Percentiles rank a stretch among this genome's conserved stretches.
These are phyloP conservation scores for Julus scandinavius DNA, from an alignment of 2,888 invertebrate genomes.

Conservation along the genomic window DNA sequence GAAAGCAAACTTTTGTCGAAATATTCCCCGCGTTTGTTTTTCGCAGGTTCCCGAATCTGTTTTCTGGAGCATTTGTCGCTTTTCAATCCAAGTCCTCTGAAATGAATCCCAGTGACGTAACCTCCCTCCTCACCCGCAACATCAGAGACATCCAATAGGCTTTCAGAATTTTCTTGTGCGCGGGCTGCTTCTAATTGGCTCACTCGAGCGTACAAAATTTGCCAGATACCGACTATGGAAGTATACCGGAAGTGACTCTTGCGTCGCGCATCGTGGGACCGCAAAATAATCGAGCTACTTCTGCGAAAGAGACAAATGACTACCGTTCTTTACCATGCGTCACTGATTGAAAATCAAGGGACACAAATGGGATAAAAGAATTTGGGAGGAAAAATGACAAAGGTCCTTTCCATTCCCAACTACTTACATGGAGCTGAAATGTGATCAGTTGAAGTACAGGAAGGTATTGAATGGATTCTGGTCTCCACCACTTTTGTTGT, in stretches of 20 bases:
- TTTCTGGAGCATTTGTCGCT: neutral
- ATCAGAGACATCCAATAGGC: neutral
- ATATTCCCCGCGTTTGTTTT: neutral
- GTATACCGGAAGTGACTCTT: neutral
- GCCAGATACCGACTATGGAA: neutral
- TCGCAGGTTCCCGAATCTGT: neutral
- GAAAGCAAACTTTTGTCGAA: neutral
- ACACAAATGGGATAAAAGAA: neutral
- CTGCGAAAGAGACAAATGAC: neutral
- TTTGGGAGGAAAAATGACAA: neutral
- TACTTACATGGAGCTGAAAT: neutral
- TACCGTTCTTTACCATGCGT: neutral
- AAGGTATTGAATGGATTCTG: neutral
- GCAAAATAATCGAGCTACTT: neutral
- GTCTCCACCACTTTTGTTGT: neutral
- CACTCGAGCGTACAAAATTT: neutral
- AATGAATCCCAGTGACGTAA: neutral
- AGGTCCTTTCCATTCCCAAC: neutral
- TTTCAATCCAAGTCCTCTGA: neutral
- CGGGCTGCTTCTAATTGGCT: slow-evolving; percentile 42
- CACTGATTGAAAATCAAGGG: neutral
- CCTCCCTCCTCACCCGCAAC: slow-evolving; percentile 16
- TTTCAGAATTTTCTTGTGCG: slow-evolving; percentile 13
- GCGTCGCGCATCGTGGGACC: slow-evolving; percentile 26
- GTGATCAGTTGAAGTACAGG: neutral